Conservation (phyloP, 2,888 invertebrate species). For the Eupithecia subfuscata region DNA sequence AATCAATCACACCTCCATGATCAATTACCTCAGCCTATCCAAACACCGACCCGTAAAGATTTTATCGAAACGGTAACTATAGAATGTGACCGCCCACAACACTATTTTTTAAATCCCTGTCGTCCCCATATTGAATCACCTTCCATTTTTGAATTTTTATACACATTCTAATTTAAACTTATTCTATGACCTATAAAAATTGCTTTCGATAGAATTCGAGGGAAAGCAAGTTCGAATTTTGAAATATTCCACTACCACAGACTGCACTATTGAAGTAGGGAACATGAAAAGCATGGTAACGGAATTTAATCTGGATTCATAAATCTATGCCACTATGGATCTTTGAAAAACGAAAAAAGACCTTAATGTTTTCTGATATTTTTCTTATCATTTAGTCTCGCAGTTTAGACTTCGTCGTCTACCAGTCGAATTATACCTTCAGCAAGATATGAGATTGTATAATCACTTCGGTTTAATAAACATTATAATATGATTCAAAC, state of each 20-base stretch:
- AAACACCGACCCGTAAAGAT: conserved; percentile 54
- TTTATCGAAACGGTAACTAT: conserved; percentile 57
- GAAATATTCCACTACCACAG: neutral
- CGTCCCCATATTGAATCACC: conserved; percentile 7
- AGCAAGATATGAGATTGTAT: neutral
- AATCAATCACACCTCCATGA: conserved; percentile 31
- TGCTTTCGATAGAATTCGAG: conserved; percentile 2
- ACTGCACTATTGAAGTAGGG: neutral
- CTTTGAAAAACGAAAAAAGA: neutral
- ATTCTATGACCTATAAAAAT: neutral
- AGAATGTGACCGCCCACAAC: conserved; percentile 72
- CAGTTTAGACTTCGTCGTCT: neutral
- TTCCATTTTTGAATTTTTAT: conserved; percentile 14
- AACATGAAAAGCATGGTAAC: neutral
- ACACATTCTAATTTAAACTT: conserved; percentile 1
- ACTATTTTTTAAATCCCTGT: conserved; percentile 60
- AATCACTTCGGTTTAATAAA: conserved; percentile 1
- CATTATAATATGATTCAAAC: conserved; percentile 13
- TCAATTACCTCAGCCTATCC: conserved; percentile 33
- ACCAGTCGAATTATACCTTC: neutral
- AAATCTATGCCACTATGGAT: no score
- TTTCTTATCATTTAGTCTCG: no score
- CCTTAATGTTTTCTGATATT: neutral
- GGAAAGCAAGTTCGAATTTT: neutral
- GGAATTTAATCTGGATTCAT: neutral